Evolutionary conservation across 2,113 vertebrate species (phyloP).

Genomic region (Indicator maculatus): DNA sequence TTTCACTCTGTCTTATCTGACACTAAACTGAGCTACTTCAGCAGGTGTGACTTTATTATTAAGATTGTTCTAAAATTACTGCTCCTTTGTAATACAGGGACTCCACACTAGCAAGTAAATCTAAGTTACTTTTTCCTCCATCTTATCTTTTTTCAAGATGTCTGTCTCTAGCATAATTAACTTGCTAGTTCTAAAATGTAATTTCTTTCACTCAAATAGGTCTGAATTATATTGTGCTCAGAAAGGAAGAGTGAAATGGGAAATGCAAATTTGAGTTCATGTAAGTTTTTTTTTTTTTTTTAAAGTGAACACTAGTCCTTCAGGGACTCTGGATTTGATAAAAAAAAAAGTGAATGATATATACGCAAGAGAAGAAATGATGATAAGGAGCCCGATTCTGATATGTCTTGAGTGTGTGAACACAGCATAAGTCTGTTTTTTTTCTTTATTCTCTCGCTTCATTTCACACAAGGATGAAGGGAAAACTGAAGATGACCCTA

Average conservation of each 20-base stretch:
- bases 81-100: not conserved
- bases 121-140: not conserved
- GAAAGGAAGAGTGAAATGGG: not conserved
- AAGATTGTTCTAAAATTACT: not conserved
- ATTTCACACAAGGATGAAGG: not conserved
- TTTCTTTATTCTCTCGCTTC: not conserved
- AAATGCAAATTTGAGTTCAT: slow-evolving; percentile 50
- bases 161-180: slow-evolving; percentile 30
- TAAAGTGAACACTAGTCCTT: slow-evolving; percentile 35
- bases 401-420: not conserved
- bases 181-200: slow-evolving; percentile 42
- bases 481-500: not conserved
- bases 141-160: not conserved
- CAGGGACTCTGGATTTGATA: slow-evolving; percentile 12
- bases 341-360: not conserved
- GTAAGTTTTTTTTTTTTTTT: not conserved
- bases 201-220: slow-evolving; percentile 48
- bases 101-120: not conserved
- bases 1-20: not conserved
- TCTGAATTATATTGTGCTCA: slow-evolving; percentile 27
- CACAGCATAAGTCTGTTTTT: not conserved
- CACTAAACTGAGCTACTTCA: not conserved
- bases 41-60: not conserved
- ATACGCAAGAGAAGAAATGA: not conserved
- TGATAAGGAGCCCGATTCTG: not conserved